phyloP scores from a whole-genome alignment of 2,113 vertebrate genomes.

The Sylvietta virens region DNA sequence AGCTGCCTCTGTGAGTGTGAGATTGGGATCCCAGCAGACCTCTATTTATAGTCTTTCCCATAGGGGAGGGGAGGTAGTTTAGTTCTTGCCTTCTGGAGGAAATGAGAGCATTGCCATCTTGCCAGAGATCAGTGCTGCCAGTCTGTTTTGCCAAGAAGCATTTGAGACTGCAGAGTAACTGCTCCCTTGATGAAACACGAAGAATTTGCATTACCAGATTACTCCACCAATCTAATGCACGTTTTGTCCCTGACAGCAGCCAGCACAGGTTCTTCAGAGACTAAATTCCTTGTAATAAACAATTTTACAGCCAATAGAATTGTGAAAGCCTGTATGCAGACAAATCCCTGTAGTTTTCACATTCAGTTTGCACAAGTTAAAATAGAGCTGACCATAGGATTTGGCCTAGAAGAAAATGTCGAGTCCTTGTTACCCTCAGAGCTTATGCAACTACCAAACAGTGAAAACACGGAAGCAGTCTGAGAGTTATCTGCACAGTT shows the following conservation, averaged over 20 bases:
- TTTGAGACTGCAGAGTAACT: constrained; percentile 6
- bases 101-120: not conserved
- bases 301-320: constrained; percentile 12
- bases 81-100: not conserved
- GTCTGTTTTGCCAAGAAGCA: constrained; percentile 19
- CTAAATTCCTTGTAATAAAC: not conserved
- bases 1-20: not conserved
- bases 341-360: not conserved
- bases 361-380: not conserved
- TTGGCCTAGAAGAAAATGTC: not conserved
- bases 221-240: not conserved
- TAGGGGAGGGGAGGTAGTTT: not conserved
- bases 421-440: not conserved
- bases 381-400: not conserved
- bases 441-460: not conserved
- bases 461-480: not conserved
- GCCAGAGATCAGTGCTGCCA: not conserved
- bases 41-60: not conserved
- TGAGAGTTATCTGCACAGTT: not conserved
- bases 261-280: constrained; percentile 14
- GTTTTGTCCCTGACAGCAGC: not conserved
- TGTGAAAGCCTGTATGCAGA: not conserved
- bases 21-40: not conserved
- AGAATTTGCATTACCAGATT: constrained; percentile 29
- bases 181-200: constrained; percentile 30